Evolutionary conservation across 2,888 invertebrate species (phyloP).

Genomic region (Steinernema hermaphroditum): DNA sequence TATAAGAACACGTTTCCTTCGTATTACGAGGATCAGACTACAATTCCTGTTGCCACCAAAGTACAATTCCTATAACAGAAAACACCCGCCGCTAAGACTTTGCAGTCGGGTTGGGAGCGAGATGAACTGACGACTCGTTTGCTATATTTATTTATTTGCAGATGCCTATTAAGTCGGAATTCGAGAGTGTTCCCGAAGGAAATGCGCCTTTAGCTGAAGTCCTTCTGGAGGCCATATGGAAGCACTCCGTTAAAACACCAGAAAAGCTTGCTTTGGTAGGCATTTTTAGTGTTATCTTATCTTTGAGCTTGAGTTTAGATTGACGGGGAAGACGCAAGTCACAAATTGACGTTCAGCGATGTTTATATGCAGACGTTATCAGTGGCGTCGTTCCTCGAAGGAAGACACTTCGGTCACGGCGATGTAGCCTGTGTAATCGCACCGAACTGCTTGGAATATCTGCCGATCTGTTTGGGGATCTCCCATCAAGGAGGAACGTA

Average conservation of each 20-base stretch:
- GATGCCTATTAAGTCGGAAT: slow-evolving; percentile 44
- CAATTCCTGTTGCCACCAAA: too few relatives aligned
- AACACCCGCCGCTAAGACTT: too few relatives aligned
- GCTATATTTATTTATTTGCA: slow-evolving; percentile 27
- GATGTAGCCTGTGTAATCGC: slow-evolving; percentile 52
- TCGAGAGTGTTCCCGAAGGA: slow-evolving; percentile 36
- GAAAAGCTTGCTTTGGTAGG: slow-evolving; percentile 38
- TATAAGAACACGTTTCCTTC: too few relatives aligned
- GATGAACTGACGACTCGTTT: too few relatives aligned
- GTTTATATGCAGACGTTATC: slow-evolving; percentile 37
- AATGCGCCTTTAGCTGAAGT: slow-evolving; percentile 34
- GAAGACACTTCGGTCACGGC: slow-evolving; percentile 42
- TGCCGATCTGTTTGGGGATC: slow-evolving; percentile 43
- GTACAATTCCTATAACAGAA: too few relatives aligned
- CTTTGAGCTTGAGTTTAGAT: slow-evolving; percentile 2
- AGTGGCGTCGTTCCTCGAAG: slow-evolving; percentile 43
- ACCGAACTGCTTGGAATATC: slow-evolving; percentile 52
- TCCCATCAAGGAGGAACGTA: slow-evolving; percentile 50
- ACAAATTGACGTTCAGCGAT: slow-evolving; percentile 32
- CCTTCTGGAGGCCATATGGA: slow-evolving; percentile 39
- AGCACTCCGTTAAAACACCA: slow-evolving; percentile 35
- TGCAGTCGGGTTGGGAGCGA: too few relatives aligned
- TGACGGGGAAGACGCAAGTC: slow-evolving; percentile 32
- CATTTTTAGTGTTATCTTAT: background rate
- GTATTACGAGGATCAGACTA: too few relatives aligned